Evolutionary conservation across 2,888 invertebrate genomes (phyloP).

Genomic region (Ellobium chinense): DNA sequence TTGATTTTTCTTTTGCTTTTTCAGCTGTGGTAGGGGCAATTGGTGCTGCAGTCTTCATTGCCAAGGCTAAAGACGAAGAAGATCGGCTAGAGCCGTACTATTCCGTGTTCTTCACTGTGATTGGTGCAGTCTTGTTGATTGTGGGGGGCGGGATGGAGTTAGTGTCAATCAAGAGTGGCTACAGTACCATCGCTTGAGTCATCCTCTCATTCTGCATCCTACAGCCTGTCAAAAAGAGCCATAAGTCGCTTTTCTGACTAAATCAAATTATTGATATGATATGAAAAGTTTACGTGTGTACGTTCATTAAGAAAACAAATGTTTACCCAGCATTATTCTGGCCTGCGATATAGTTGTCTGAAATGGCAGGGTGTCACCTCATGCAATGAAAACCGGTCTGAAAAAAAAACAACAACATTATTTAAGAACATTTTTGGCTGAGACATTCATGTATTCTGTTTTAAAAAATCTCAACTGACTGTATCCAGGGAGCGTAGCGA

Average conservation of each 20-base stretch:
- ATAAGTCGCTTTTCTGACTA: background rate
- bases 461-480: too few relatives aligned
- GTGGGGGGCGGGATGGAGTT: background rate
- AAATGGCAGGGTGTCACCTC: too few relatives aligned
- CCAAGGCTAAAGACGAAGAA: slow-evolving; percentile 10
- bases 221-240: too few relatives aligned
- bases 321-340: too few relatives aligned
- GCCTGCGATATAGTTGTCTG: too few relatives aligned
- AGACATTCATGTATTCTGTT: too few relatives aligned
- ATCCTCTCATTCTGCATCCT: too few relatives aligned
- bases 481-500: too few relatives aligned
- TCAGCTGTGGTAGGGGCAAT: background rate
- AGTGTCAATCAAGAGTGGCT: background rate
- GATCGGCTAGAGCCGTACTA: slow-evolving; percentile 17
- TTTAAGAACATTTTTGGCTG: too few relatives aligned
- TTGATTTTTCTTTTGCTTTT: background rate
- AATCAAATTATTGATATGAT: background rate
- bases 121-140: background rate
- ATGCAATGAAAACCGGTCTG: too few relatives aligned
- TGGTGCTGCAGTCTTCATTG: slow-evolving; percentile 2
- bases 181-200: background rate
- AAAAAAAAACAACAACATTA: too few relatives aligned
- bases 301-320: too few relatives aligned
- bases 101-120: slow-evolving; percentile 5
- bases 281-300: background rate